phyloP scores from a whole-genome alignment of 2,113 vertebrate species.

The Dicentrarchus labrax region DNA sequence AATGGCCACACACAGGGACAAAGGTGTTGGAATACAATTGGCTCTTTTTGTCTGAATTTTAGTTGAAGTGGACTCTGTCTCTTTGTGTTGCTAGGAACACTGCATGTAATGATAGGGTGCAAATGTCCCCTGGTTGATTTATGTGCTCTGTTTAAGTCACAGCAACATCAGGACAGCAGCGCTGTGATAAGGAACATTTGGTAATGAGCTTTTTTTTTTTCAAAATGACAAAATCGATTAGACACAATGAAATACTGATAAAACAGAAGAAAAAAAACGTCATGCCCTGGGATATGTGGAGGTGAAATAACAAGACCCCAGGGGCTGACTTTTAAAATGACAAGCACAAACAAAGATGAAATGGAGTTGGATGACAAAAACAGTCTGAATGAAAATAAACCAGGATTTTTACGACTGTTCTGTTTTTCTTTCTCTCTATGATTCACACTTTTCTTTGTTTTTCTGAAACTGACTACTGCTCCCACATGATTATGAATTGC shows the following conservation, averaged over 20 bases:
- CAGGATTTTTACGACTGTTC: not conserved
- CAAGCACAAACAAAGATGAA: not conserved
- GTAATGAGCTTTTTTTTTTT: no score
- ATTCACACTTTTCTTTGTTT: constrained; percentile 1
- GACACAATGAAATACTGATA: not conserved
- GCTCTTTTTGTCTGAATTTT: not conserved
- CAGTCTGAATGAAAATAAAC: no score
- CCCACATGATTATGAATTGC: not conserved
- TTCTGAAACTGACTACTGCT: not conserved
- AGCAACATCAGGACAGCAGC: not conserved
- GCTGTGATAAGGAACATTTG: no score
- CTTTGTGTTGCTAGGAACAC: not conserved
- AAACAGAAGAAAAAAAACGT: not conserved
- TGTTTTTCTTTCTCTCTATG: not conserved
- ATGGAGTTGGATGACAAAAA: not conserved
- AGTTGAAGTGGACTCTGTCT: not conserved
- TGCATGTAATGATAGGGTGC: not conserved
- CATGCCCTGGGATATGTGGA: not conserved
- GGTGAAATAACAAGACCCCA: not conserved
- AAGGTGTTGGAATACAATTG: constrained; percentile 5
- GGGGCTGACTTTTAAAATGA: not conserved
- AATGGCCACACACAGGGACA: not conserved
- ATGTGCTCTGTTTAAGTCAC: not conserved
- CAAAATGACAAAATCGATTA: no score
- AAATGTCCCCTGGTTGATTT: not conserved